Evolutionary conservation across 2,113 vertebrate species (phyloP).

Genomic region (Xyliphius kryptos): DNA sequence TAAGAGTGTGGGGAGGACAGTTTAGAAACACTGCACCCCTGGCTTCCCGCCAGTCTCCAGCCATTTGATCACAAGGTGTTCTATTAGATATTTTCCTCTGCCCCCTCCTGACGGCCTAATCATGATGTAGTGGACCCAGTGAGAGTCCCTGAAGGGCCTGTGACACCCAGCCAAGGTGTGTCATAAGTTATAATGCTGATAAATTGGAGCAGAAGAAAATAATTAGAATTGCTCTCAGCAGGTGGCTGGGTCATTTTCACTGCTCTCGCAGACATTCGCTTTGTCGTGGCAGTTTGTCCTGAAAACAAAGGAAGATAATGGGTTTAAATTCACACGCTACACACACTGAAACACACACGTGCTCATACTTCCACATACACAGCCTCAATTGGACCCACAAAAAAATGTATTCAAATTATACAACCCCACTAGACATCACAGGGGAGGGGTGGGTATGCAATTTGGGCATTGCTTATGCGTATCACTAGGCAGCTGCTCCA

Average conservation of each 20-base stretch:
- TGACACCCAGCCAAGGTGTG: conserved; percentile 34
- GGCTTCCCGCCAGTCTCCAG: conserved; percentile 16
- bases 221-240: conserved; percentile 36
- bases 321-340: neutral
- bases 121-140: conserved; percentile 35
- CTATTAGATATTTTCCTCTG: conserved; percentile 19
- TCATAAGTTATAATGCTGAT: conserved; percentile 45
- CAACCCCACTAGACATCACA: too few relatives aligned
- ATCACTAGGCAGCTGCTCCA: neutral
- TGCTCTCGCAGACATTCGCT: neutral
- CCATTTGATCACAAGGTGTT: conserved; percentile 16
- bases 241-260: conserved; percentile 28
- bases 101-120: conserved; percentile 22
- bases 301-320: neutral
- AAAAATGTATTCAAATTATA: too few relatives aligned
- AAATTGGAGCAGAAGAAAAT: conserved; percentile 38
- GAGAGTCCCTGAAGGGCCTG: conserved; percentile 26
- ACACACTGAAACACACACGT: too few relatives aligned
- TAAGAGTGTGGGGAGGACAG: conserved; percentile 27
- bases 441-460: too few relatives aligned
- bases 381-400: too few relatives aligned
- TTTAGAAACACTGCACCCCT: conserved; percentile 38
- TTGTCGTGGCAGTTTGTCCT: conserved; percentile 4
- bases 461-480: neutral
- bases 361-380: too few relatives aligned